phyloP scores from a whole-genome alignment of 2,113 vertebrate genomes.

The Gulo gulo region DNA sequence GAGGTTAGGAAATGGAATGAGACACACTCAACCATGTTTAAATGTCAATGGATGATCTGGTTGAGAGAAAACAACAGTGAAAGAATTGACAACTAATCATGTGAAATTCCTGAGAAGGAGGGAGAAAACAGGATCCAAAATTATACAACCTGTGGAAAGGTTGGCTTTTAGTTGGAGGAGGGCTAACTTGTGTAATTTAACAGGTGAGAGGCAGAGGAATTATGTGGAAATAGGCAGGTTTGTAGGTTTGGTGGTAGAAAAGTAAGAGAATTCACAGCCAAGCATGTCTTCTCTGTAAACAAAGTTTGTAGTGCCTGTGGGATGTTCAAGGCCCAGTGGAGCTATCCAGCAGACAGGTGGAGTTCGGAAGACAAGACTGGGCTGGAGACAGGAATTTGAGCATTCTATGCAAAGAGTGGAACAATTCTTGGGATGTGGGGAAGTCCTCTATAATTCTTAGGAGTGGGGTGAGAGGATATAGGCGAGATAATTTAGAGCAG shows the following conservation, averaged over 20 bases:
- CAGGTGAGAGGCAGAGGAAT: background rate
- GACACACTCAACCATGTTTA: background rate
- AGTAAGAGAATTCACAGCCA: background rate
- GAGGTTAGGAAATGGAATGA: background rate
- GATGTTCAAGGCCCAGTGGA: background rate
- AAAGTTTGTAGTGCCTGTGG: background rate
- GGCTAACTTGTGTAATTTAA: slow-evolving; percentile 5
- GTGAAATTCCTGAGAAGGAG: background rate
- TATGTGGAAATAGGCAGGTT: background rate
- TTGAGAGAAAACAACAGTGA: background rate
- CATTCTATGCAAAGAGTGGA: background rate
- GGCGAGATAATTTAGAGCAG: background rate
- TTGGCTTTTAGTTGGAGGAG: background rate
- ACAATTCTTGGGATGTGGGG: background rate
- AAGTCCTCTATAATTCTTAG: background rate
- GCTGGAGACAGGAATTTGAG: background rate
- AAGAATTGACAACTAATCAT: background rate
- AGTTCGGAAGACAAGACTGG: background rate
- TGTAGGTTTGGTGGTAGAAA: background rate
- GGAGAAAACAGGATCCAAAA: background rate
- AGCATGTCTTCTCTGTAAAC: background rate
- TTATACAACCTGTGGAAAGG: background rate
- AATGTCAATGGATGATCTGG: background rate
- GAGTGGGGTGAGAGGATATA: background rate
- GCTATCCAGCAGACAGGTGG: background rate